Base-by-base conservation (phyloP, 1,140 invertebrate genomes). In the Nasonia longicornis region DNA sequence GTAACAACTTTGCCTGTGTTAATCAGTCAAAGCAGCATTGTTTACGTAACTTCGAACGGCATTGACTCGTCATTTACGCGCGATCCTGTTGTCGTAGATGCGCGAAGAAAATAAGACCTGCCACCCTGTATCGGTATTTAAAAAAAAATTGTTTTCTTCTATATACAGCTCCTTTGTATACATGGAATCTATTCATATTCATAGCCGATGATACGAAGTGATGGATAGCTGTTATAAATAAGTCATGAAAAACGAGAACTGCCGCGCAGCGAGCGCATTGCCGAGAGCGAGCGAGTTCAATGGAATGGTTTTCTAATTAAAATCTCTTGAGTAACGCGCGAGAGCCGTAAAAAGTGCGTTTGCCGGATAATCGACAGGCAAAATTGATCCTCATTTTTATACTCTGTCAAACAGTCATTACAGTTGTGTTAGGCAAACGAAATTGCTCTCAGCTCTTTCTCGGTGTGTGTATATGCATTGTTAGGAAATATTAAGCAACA, bases 21-120 rank as follows among this genome's bases (percentile, higher is more conserved):
- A 52, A 69, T 77, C 10, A 69, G 66, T 52, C 76, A n/a, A 69
- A 42, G 66, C 76, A 69, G 52, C 42, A 69, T 69, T 69, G 22
- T 77, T 77, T 77, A 69, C 20, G 66, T 69, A 48, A 69, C 66
- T 42, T 77, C 20, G 45, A 76, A 22, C 16, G 31, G 22, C 26
- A 77, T 77, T 69, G 66, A 22, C 76, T 69, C 26, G 35, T 52
- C 64, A 69, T 77, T 77, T 77, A 29, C 64, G 58, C 64, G 22
- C 29, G 14, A 48, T 48, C 45, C 14, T 48, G 12, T 48, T 16
- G 31, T 35, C 31, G 0, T 35, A 3, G 31, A 35, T 35, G 11
- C 45, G 45, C 45, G 0, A 8, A 42, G 38, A 42, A 42, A 42
- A 42, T 0, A 42, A 42, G 38, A 42, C 38, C 0, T 8, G 35